Percentiles rank a stretch among this genome's conserved stretches.
Evolutionary conservation across 2,888 invertebrate genomes (phyloP).

Genomic region (Melieria omissa): DNA sequence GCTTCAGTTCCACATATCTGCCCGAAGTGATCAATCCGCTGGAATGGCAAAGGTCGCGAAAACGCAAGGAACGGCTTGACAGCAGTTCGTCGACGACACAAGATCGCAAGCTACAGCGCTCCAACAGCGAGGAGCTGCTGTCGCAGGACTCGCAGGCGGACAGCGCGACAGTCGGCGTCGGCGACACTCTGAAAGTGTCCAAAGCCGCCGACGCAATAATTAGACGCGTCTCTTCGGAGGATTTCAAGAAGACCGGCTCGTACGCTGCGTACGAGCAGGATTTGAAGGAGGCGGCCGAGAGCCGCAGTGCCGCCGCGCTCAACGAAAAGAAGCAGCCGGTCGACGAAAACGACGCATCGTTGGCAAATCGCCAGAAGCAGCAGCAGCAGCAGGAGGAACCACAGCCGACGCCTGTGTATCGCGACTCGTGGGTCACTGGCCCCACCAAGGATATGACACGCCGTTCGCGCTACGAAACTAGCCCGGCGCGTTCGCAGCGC

Average conservation of each 20-base stretch:
- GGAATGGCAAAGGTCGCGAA: conserved; percentile 69
- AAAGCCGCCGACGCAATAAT: conserved; percentile 53
- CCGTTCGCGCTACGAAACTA: conserved; percentile 61
- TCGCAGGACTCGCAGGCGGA: conserved; percentile 70
- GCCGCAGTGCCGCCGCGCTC: conserved; percentile 7
- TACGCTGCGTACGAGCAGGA: conserved; percentile 58
- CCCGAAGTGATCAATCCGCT: conserved; percentile 66
- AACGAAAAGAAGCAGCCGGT: conserved; percentile 26
- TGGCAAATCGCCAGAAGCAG: conserved; percentile 54
- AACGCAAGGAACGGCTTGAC: conserved; percentile 75
- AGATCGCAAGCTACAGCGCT: conserved; percentile 73
- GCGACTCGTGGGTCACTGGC: conserved; percentile 32
- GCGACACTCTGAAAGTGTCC: conserved; percentile 40
- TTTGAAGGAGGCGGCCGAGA: conserved; percentile 42
- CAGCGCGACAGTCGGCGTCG: conserved; percentile 46
- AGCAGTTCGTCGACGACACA: conserved; percentile 70
- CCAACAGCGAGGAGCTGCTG: conserved; percentile 72
- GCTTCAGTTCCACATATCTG: conserved; percentile 64
- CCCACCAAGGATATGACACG: conserved; percentile 56
- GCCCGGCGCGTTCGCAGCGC: conserved; percentile 66
- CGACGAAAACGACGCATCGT: conserved; percentile 58
- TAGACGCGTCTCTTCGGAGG: conserved; percentile 62
- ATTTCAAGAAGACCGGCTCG: conserved; percentile 59
- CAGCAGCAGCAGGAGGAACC: conserved; percentile 30
- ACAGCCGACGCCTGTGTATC: conserved; percentile 29